A percentile compares a stretch with the other conserved stretches of the same genome.
Conservation (phyloP, 37 sponge, comb jelly and placozoan species). For the Hexactinellida sp. region DNA sequence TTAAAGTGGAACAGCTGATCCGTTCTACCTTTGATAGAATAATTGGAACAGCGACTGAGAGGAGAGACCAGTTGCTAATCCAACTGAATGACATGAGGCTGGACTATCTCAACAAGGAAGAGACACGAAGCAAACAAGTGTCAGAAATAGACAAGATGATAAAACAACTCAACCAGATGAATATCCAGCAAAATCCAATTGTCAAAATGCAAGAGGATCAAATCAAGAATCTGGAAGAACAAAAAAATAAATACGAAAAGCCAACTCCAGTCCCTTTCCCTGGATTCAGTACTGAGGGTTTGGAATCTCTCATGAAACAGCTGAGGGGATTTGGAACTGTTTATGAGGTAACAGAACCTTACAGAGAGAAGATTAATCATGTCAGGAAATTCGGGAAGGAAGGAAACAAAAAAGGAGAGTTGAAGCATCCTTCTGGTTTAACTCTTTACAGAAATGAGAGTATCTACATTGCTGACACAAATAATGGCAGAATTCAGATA, state of each 20-base stretch:
- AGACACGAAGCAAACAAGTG: neutral
- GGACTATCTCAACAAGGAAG: neutral
- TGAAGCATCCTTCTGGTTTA: neutral
- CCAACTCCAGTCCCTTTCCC: neutral
- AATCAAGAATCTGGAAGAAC: neutral
- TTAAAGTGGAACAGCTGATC: neutral
- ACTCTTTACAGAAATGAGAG: neutral
- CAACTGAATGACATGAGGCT: neutral
- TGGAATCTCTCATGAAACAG: neutral
- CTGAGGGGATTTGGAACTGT: neutral
- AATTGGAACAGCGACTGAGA: neutral
- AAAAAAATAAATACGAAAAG: neutral
- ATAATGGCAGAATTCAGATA: neutral
- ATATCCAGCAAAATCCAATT: neutral
- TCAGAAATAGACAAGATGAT: neutral
- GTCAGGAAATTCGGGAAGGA: neutral
- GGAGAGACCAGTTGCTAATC: neutral
- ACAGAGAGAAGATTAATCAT: neutral
- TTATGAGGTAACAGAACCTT: neutral
- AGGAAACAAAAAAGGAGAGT: neutral
- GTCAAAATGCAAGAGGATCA: neutral
- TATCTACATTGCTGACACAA: neutral
- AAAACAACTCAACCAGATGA: neutral
- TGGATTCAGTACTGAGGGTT: neutral
- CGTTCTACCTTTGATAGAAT: neutral